phyloP scores from a whole-genome alignment of 1,140 invertebrate species.

The Drosophila prosaltans region DNA sequence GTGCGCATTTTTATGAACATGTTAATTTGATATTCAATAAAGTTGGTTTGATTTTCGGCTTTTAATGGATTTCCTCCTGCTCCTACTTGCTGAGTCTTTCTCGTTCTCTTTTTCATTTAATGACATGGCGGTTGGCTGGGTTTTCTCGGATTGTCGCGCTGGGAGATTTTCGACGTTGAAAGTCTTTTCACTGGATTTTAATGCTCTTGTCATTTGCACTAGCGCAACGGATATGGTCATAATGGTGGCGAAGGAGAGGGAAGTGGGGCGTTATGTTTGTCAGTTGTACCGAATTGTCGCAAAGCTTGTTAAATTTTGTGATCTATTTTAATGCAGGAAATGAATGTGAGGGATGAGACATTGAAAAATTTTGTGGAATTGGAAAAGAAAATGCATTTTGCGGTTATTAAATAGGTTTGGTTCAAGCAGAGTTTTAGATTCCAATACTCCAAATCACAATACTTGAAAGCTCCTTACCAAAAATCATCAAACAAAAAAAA shows the following conservation, averaged over 20 bases:
- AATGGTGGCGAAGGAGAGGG: neutral
- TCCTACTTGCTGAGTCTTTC: neutral
- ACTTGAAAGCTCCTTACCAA: too few species aligned
- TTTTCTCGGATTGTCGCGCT: slow-evolving; percentile 20
- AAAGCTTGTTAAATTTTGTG: slow-evolving; percentile 56
- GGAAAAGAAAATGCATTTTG: neutral
- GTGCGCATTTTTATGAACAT: slow-evolving; percentile 81
- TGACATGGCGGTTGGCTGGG: slow-evolving; percentile 57
- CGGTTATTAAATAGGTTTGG: neutral
- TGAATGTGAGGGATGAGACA: neutral
- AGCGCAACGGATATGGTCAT: slow-evolving; percentile 35
- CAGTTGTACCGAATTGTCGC: slow-evolving; percentile 24
- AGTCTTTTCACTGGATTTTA: slow-evolving; percentile 42
- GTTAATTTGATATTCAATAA: slow-evolving; percentile 83
- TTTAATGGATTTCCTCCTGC: slow-evolving; percentile 68
- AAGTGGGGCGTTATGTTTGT: neutral
- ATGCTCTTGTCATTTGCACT: slow-evolving; percentile 36
- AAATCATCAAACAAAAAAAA: too few species aligned
- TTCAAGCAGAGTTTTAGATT: too few species aligned
- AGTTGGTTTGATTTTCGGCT: slow-evolving; percentile 81
- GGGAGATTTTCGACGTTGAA: slow-evolving; percentile 15
- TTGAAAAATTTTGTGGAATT: neutral
- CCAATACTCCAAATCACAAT: too few species aligned
- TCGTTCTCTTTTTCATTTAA: slow-evolving; percentile 54
- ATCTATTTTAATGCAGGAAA: slow-evolving; percentile 11